phyloP scores from a whole-genome alignment of 1,140 invertebrate genomes.

The Phocides pigmalion region DNA sequence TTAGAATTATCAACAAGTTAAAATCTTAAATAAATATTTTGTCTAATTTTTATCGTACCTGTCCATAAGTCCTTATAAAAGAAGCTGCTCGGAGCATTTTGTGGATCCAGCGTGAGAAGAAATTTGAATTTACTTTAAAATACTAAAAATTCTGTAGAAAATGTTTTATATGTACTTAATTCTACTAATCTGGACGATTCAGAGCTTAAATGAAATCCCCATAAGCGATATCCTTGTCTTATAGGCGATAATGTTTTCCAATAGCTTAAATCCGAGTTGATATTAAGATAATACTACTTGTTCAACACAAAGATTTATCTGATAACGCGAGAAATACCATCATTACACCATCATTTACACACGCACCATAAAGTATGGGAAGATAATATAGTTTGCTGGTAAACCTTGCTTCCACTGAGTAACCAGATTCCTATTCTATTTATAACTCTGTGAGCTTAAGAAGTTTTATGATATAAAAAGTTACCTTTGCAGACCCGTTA shows the following conservation, averaged over 20 bases:
- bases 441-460: conserved; percentile 14
- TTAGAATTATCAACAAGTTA: no score
- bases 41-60: conserved; percentile 46
- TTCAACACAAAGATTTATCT: conserved; percentile 60
- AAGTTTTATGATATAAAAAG: conserved; percentile 14
- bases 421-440: conserved; percentile 33
- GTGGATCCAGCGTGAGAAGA: conserved; percentile 15
- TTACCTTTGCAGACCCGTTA: neutral
- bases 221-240: conserved; percentile 37
- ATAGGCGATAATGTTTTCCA: conserved; percentile 50
- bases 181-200: neutral
- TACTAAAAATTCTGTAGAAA: conserved; percentile 4
- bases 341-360: conserved; percentile 65
- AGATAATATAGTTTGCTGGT: conserved; percentile 59
- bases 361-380: conserved; percentile 53
- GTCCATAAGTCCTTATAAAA: conserved; percentile 64
- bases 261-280: conserved; percentile 49
- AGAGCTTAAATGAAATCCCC: conserved; percentile 23
- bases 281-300: conserved; percentile 54
- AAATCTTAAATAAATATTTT: no score
- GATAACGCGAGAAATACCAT: conserved; percentile 54
- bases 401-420: conserved; percentile 33
- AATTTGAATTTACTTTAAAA: conserved; percentile 1
- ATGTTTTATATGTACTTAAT: conserved; percentile 3
- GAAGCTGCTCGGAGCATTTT: conserved; percentile 71